phyloP scores from a whole-genome alignment of 2,888 invertebrate species.

The Morinoia aosen region DNA sequence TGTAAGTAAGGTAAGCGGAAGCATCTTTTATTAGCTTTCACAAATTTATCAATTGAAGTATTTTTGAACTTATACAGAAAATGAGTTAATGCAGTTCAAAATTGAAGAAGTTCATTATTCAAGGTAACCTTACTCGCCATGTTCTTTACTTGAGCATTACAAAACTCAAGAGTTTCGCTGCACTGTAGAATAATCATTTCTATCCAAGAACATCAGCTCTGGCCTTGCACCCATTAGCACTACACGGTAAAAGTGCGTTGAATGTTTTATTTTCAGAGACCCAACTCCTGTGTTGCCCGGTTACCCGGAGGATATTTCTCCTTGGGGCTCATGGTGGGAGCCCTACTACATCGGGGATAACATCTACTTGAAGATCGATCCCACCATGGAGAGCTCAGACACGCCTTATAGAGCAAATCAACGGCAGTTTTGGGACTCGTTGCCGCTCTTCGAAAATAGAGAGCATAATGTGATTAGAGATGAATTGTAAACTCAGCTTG shows the following conservation, averaged over 20 bases:
- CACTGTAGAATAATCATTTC: not conserved
- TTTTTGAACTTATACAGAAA: no score
- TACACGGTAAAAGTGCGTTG: not conserved
- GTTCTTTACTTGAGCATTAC: no score
- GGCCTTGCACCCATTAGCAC: not conserved
- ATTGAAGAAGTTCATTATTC: no score
- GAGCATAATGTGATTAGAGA: slow-evolving; percentile 63
- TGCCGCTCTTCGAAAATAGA: slow-evolving; percentile 65
- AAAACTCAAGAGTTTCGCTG: no score
- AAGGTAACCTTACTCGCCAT: no score
- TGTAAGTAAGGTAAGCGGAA: no score
- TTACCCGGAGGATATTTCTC: slow-evolving; percentile 62
- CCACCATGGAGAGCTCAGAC: slow-evolving; percentile 60
- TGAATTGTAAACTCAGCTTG: slow-evolving; percentile 40
- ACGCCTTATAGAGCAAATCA: slow-evolving; percentile 55
- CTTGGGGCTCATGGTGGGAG: slow-evolving; percentile 67
- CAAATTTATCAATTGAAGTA: no score
- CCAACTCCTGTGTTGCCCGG: slow-evolving; percentile 62
- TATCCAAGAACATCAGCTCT: not conserved
- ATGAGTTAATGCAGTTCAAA: no score
- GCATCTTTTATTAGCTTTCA: no score
- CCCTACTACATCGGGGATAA: slow-evolving; percentile 56
- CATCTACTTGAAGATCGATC: slow-evolving; percentile 63
- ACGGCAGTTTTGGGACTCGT: slow-evolving; percentile 62
- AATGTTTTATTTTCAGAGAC: slow-evolving; percentile 56